phyloP scores from a whole-genome alignment of 2,888 invertebrate genomes.

The Mycalesis mineus region DNA sequence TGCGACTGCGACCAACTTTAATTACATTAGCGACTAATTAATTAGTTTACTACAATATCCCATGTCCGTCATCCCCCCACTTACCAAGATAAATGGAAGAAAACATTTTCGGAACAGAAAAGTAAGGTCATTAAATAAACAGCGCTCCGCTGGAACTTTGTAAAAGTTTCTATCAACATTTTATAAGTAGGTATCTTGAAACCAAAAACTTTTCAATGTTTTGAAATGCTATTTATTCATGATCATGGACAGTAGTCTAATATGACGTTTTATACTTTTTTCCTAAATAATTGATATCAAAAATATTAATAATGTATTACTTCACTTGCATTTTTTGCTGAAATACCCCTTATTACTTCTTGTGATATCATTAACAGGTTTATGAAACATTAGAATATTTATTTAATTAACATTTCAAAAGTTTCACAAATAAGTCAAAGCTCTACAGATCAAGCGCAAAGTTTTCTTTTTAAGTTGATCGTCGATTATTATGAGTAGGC shows the following conservation, averaged over 20 bases:
- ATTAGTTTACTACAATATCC: neutral
- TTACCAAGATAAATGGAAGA: conserved; percentile 22
- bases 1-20: neutral
- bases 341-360: no score
- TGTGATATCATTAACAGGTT: no score
- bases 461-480: no score
- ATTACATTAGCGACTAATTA: neutral
- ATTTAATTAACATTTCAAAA: no score
- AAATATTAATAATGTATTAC: no score
- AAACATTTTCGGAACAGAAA: conserved; percentile 33
- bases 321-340: no score
- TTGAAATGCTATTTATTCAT: conserved; percentile 5
- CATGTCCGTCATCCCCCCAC: conserved; percentile 30
- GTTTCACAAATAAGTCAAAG: no score
- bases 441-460: no score
- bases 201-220: conserved; percentile 36
- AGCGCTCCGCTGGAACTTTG: conserved; percentile 42
- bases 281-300: no score
- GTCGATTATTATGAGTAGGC: no score
- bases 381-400: no score
- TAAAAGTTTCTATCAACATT: conserved; percentile 39
- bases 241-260: neutral
- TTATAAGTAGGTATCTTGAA: conserved; percentile 37
- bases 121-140: conserved; percentile 54
- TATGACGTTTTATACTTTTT: no score